A percentile compares a stretch with the other conserved stretches of the same genome.
These are phyloP conservation scores for Tachysurus vachellii DNA, from an alignment of 2,113 vertebrate species.

Conservation along the genomic window DNA sequence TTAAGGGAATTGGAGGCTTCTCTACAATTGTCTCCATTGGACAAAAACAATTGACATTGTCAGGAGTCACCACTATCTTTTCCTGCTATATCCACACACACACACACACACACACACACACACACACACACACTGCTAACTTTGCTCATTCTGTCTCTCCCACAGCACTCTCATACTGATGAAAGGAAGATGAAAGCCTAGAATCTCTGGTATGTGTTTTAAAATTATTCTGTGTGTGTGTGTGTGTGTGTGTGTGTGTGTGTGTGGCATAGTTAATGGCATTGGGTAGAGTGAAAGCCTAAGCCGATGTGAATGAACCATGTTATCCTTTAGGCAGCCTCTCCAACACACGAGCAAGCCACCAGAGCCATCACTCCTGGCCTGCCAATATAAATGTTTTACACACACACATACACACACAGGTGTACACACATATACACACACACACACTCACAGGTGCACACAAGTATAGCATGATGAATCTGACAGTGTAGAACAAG, in stretches of 20 bases:
- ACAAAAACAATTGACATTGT: slow-evolving; percentile 58
- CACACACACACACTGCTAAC: background rate
- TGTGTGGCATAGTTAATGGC: slow-evolving; percentile 56
- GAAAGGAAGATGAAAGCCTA: slow-evolving; percentile 43
- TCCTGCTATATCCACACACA: slow-evolving; percentile 35
- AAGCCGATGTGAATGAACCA: slow-evolving; percentile 61
- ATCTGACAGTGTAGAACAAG: slow-evolving; percentile 19
- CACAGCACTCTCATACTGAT: slow-evolving; percentile 45
- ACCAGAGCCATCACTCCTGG: slow-evolving; percentile 49
- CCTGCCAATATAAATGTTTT: slow-evolving; percentile 52
- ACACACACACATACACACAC: slow-evolving; percentile 38
- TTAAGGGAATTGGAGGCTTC: slow-evolving; percentile 53
- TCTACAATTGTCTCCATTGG: slow-evolving; percentile 50
- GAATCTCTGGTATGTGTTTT: slow-evolving; percentile 49
- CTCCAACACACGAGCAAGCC: slow-evolving; percentile 57
- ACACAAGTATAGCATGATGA: slow-evolving; percentile 8
- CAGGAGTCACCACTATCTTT: slow-evolving; percentile 51
- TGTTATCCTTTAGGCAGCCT: slow-evolving; percentile 53
- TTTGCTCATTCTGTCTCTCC: slow-evolving; percentile 1
- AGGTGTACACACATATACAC: slow-evolving; percentile 15
- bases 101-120: background rate
- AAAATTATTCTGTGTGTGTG: slow-evolving; percentile 50
- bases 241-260: slow-evolving; percentile 6
- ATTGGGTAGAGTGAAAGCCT: slow-evolving; percentile 58
- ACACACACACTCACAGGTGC: background rate